Base-by-base conservation (phyloP, 2,797 vertebrate genomes). In the Sebastolobus altivelis region DNA sequence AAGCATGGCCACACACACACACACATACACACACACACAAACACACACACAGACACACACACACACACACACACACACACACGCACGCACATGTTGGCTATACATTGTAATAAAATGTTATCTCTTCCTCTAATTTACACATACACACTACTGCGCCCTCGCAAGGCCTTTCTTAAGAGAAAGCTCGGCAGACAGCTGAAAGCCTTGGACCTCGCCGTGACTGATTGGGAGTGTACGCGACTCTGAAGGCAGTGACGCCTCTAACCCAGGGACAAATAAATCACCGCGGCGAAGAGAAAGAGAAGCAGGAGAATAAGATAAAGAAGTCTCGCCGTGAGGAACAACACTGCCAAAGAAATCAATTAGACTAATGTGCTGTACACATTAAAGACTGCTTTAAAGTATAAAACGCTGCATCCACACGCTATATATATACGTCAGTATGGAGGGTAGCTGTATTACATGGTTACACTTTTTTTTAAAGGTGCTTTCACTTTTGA, bases 201-300 rank as follows among this genome's bases (percentile, higher is more conserved):
- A 83, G 85, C 86, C 77, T 82, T 84, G 92, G 89, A 80, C 75
- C 37, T 74, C 56, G 13, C 80, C 54, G 81, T 90, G 90, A 93
- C 87, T 84, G 84, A 94, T 90, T 85, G 82, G 68, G 77, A 82
- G 79, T 58, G 68, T 77, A 63, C 80, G 56, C 55, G 58, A 63
- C 78, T 91, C 66, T 82, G 90, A 91, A 89, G 88, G 87, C 88
- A 72, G 80, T 72, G 90, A 84, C 80, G 67, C 86, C 72, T 89
- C 88, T 58, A 77, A 85, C 86, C 83, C 78, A 62, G 67, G 72
- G 73, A 92, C 72, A 82, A 82, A 93, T 93, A 89, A 88, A 92
- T 93, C 89, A 93, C 83, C 3, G 14, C 5, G 76, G 80, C 35
- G 81, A 81, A 61, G 85, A 89, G 80, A 82, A 80, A 83, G 76